Evolutionary conservation across 2,888 invertebrate genomes (phyloP), one percentile per base, ranked within the genome.

Genomic region (Tipula confusa): DNA sequence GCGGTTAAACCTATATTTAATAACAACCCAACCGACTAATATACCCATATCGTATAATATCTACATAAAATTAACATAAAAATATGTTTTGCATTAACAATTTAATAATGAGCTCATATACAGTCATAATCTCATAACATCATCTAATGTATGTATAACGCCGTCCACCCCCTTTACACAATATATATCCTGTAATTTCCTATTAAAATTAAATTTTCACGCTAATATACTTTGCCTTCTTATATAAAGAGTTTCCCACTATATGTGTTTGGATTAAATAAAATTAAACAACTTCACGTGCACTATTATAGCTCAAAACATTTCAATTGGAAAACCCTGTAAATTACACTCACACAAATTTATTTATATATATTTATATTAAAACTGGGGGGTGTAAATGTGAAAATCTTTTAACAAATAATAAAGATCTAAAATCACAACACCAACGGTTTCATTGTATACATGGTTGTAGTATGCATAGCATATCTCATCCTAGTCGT

Each of bases 161-260:
- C 24, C 64, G 64, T 24, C 64, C 64, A 64, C 64, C 64, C 64
- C 24, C 24, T 9, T 64, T 43, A 43, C 15, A 0, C 6, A 11
- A 38, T 38, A 1, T 24, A 64, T 64, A 64, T 64, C 64, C 64
- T 64, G 64, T 64, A 64, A 64, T 64, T 64, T 64, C 64, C 64
- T 64, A 64, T 64, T 64, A 64, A 64, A 64, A 64, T 64, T 64
- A 64, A 64, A 64, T 64, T 64, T 64, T 64, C 64, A 64, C 64
- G 64, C 64, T 64, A 64, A 64, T 64, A 64, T 64, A 24, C 64
- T 64, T 64, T 64, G 64, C 64, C 24, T 64, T 64, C n/a, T n/a
- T n/a, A n/a, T n/a, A n/a, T n/a, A n/a, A n/a, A n/a, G n/a, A n/a
- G n/a, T n/a, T n/a, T n/a, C n/a, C n/a, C n/a, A n/a, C n/a, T n/a